A percentile compares a stretch with the other conserved stretches of the same genome.
Conservation (phyloP, 2,113 vertebrate genomes). For the Mormyrus iriodes region DNA sequence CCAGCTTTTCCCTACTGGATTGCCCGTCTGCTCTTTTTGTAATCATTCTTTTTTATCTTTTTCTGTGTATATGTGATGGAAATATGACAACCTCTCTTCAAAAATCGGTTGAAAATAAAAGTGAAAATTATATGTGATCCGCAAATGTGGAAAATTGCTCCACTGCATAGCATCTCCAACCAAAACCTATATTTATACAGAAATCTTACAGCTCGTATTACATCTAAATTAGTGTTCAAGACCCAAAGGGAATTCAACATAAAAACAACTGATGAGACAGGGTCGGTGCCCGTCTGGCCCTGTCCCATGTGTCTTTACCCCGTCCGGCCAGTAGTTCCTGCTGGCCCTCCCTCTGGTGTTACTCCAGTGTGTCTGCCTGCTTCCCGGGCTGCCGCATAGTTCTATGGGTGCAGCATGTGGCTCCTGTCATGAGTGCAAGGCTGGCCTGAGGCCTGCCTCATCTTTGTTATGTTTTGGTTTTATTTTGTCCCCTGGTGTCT, state of each 20-base stretch:
- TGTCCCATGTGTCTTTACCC: background rate
- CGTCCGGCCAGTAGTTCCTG: background rate
- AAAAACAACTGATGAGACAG: background rate
- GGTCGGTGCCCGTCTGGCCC: background rate
- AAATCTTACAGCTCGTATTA: background rate
- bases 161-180: background rate
- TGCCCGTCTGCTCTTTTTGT: background rate
- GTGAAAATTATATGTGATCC: background rate
- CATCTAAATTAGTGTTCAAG: background rate
- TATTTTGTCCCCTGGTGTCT: background rate
- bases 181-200: background rate
- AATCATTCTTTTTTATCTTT: background rate
- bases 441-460: background rate
- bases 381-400: background rate
- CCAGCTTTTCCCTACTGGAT: background rate
- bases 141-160: background rate
- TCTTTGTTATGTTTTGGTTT: background rate
- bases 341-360: background rate
- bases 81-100: background rate
- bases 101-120: background rate
- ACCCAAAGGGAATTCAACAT: background rate
- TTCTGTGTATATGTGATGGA: background rate
- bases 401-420: background rate
- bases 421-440: background rate
- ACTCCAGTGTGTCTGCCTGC: background rate